Percentiles rank a stretch among this genome's conserved stretches.
Conservation (phyloP, 1,140 invertebrate genomes). For the Ceratina australensis region DNA sequence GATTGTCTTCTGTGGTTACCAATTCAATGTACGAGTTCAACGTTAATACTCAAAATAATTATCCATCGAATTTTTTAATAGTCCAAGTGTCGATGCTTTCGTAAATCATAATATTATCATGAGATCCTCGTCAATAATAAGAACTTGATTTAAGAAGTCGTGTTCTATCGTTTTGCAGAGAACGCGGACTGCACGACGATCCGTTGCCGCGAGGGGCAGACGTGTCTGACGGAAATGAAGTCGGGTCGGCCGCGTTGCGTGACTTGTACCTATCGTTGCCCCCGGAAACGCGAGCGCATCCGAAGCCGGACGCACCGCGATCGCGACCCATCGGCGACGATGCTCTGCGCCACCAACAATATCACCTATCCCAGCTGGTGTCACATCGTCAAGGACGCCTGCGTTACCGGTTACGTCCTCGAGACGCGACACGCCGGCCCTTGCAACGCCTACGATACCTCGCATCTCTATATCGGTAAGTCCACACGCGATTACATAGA, state of each 20-base stretch:
- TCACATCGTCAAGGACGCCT: slow-evolving; percentile 91
- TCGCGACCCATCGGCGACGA: slow-evolving; percentile 73
- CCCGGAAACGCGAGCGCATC: slow-evolving; percentile 73
- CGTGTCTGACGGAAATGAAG: slow-evolving; percentile 86
- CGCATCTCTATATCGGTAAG: slow-evolving; percentile 71
- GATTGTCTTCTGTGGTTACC: background rate
- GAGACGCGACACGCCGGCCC: slow-evolving; percentile 87
- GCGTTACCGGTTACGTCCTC: slow-evolving; percentile 88
- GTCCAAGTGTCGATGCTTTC: too few species aligned
- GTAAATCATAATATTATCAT: too few species aligned
- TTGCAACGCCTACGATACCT: slow-evolving; percentile 79
- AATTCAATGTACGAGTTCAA: too few species aligned
- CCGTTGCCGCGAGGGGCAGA: slow-evolving; percentile 86
- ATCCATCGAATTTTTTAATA: too few species aligned
- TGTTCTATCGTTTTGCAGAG: slow-evolving; percentile 79
- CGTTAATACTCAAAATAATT: too few species aligned
- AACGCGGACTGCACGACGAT: slow-evolving; percentile 87
- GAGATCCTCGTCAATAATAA: too few species aligned
- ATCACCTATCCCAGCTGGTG: slow-evolving; percentile 93
- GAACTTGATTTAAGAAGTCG: too few species aligned
- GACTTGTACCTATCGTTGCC: slow-evolving; percentile 84
- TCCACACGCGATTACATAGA: slow-evolving; percentile 39
- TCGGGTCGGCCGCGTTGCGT: slow-evolving; percentile 88
- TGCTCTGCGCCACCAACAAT: slow-evolving; percentile 90
- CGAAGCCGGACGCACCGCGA: slow-evolving; percentile 76